A percentile compares a stretch with the other conserved stretches of the same genome.
Evolutionary conservation across 1,140 invertebrate species (phyloP).

Genomic region (Drosophila nigromelanica): DNA sequence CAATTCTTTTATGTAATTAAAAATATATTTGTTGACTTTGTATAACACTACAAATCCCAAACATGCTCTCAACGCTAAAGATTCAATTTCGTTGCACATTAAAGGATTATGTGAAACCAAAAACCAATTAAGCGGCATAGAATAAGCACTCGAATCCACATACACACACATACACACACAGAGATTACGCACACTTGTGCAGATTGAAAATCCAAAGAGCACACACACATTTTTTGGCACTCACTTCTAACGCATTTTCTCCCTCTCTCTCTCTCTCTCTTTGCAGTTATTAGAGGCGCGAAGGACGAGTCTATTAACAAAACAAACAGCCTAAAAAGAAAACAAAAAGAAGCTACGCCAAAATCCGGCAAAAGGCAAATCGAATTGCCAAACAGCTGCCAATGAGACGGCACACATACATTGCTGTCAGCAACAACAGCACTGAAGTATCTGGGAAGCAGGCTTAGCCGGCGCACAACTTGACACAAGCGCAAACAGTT

Average conservation of each 20-base stretch:
- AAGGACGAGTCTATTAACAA: conserved; percentile 72
- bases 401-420: conserved; percentile 58
- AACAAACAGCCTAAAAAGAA: conserved; percentile 51
- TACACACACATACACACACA: conserved; percentile 6
- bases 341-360: background rate
- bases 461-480: conserved; percentile 5
- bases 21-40: background rate
- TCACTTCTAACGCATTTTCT: conserved; percentile 33
- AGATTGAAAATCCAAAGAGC: conserved; percentile 65
- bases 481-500: conserved; percentile 61
- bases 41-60: background rate
- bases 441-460: background rate
- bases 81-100: conserved; percentile 23
- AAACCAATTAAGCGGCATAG: conserved; percentile 36
- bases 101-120: conserved; percentile 26
- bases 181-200: conserved; percentile 13
- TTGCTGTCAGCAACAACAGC: no score
- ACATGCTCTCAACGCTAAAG: background rate
- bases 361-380: conserved; percentile 34
- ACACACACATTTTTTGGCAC: conserved; percentile 50
- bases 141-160: conserved; percentile 13
- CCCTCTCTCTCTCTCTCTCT: conserved; percentile 38
- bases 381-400: conserved; percentile 50
- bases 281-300: conserved; percentile 72
- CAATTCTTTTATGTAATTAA: background rate